phyloP scores from a whole-genome alignment of 2,888 invertebrate genomes.

The Meteorus cinctellus region DNA sequence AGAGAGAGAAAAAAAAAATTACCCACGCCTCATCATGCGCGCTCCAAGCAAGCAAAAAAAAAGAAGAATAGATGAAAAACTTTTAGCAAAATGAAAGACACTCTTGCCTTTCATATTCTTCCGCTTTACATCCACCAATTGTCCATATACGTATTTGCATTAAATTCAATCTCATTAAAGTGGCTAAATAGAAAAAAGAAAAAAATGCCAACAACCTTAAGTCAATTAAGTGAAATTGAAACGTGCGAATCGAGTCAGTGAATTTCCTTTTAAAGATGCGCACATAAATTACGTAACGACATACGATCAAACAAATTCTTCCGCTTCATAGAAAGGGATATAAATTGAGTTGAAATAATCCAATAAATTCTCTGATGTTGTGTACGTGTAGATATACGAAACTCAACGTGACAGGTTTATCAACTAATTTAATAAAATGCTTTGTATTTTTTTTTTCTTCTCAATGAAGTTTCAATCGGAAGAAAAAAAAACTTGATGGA shows the following conservation, averaged over 20 bases:
- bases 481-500: conserved; percentile 19
- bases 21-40: conserved; percentile 15
- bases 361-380: not conserved
- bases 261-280: not conserved
- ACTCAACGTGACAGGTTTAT: not conserved
- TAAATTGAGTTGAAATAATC: not conserved
- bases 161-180: conserved; percentile 8
- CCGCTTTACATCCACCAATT: not conserved
- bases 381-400: not conserved
- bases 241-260: not conserved
- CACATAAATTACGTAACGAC: conserved; percentile 5
- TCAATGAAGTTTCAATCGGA: not conserved
- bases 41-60: not conserved
- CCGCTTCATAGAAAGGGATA: not conserved
- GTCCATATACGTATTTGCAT: not conserved
- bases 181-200: not conserved
- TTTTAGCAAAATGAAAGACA: conserved; percentile 26
- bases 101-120: conserved; percentile 20
- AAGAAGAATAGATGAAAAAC: not conserved
- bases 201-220: not conserved
- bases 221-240: conserved; percentile 10
- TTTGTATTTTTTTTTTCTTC: not conserved
- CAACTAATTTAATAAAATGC: not conserved
- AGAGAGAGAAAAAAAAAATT: not conserved
- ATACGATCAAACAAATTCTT: conserved; percentile 13